Evolutionary conservation across 2,113 vertebrate species (phyloP).

Genomic region (Henicopernis longicauda): DNA sequence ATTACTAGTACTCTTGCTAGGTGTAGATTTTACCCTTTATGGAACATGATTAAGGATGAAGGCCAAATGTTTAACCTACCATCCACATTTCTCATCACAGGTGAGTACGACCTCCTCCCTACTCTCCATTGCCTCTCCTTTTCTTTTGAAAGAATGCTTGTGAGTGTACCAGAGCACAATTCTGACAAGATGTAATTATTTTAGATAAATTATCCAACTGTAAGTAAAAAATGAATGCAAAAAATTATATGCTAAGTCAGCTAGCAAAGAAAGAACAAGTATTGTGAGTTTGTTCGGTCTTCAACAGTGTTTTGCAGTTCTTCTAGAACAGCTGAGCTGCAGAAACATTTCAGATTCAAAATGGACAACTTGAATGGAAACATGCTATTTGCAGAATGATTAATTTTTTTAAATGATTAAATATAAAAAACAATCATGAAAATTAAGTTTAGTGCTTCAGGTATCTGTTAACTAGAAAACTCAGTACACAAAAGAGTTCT

Average conservation of each 20-base stretch:
- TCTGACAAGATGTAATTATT: slow-evolving; percentile 17
- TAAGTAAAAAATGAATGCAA: background rate
- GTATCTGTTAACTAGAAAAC: background rate
- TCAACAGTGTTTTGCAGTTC: background rate
- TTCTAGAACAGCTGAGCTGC: background rate
- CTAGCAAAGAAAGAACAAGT: background rate
- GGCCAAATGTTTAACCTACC: background rate
- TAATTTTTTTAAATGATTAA: background rate
- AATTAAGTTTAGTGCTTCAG: background rate
- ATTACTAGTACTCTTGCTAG: background rate
- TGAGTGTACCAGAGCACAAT: background rate
- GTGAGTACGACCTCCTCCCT: background rate
- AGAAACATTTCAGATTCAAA: background rate
- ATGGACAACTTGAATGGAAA: background rate
- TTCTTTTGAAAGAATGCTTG: background rate
- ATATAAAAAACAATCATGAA: background rate
- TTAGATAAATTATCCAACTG: background rate
- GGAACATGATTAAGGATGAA: background rate
- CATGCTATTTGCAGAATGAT: background rate
- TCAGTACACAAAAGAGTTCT: background rate
- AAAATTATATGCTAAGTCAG: background rate
- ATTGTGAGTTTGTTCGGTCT: background rate
- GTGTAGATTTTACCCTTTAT: background rate
- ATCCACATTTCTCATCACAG: background rate
- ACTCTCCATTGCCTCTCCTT: background rate